Base-by-base conservation (phyloP, 2,888 invertebrate species). In the Protophormia terraenovae region DNA sequence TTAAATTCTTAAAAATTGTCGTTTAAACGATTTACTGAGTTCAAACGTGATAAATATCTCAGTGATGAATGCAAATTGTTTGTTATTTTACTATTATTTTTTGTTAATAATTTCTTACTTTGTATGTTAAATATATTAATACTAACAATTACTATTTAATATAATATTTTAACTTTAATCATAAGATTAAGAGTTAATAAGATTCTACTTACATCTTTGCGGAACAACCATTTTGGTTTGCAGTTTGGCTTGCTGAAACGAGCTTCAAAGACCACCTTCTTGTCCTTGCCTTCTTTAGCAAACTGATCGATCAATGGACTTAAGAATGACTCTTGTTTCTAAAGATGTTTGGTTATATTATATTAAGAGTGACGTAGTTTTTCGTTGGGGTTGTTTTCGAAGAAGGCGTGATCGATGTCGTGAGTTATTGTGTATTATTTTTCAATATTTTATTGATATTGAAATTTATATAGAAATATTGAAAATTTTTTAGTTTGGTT, bases 231-330 rank as follows among this genome's bases (percentile, higher is more conserved):
- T 93, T 97, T 97, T 8, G 97, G 97, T 92, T 98, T 98, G 90
- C 96, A 95, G 92, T 98, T 98, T n/a, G 98, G 96, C 93, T 98
- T 99, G 87, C 98, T 97, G 94, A 99, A 99, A 91, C 97, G 96
- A 86, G 97, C 97, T 93, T 98, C 97, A 91, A 99, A 98, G 50
- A 95, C 94, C 88, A 98, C 97, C 93, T 97, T 97, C 93, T 98
- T 98, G 93, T 99, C 98, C 93, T 98, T 98, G 89, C 98, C 97
- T 95, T 99, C 97, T 93, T 98, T 97, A 88, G 97, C 97, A 92
- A 96, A 96, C 93, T 97, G 96, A 94, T 99, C 99, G 90, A 98
- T 96, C 90, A 99, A 94, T 86, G 98, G 98, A 93, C 97, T 97
- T 93, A 98, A 94, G 96, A 98, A 99, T 86, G 96, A 95, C 90